These are phyloP conservation scores for Damaliscus lunatus DNA, from an alignment of 2,113 vertebrate species.

Conservation along the genomic window DNA sequence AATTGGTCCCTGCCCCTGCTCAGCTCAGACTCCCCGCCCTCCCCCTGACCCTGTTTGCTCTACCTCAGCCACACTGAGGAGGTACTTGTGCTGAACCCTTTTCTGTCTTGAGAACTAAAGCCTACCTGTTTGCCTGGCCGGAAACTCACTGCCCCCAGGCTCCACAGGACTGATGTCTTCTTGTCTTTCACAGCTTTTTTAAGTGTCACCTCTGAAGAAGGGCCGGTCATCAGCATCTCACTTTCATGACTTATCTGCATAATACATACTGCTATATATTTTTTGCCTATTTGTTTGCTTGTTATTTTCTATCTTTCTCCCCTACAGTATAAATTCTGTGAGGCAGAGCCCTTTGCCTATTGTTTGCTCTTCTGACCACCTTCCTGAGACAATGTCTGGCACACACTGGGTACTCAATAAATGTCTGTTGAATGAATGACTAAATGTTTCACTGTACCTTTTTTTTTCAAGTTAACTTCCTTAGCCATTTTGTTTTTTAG, in stretches of 20 bases:
- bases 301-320: not conserved
- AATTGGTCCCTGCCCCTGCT: not conserved
- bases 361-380: not conserved
- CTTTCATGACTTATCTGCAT: not conserved
- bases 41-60: not conserved
- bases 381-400: not conserved
- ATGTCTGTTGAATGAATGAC: not conserved
- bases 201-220: not conserved
- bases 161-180: not conserved
- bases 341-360: not conserved
- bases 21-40: not conserved
- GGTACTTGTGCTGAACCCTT: not conserved
- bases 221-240: not conserved
- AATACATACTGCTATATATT: not conserved
- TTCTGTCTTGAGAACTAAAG: not conserved
- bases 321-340: not conserved
- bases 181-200: not conserved
- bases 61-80: not conserved
- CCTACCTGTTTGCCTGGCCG: not conserved
- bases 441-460: not conserved
- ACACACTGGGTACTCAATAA: not conserved
- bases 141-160: not conserved
- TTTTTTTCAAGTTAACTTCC: conserved; percentile 17
- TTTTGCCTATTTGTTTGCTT: not conserved
- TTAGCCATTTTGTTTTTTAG: not conserved